Percentiles rank a stretch among this genome's conserved stretches.
These are phyloP conservation scores for Leptodactylus fuscus DNA, from an alignment of 2,113 vertebrate genomes.

Conservation along the genomic window DNA sequence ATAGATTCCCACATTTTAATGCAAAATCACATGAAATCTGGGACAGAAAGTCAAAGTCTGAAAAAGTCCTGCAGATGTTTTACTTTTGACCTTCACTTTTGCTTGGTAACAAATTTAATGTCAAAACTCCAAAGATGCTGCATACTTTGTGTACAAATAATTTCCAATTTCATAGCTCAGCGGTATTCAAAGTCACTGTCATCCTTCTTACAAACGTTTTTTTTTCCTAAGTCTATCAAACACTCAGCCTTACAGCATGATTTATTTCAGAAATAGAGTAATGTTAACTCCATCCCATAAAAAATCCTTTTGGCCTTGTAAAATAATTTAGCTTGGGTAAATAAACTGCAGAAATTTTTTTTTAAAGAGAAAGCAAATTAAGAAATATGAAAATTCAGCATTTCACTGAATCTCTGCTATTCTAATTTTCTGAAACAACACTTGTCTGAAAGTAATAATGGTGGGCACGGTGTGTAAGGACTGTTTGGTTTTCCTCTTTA, in stretches of 20 bases:
- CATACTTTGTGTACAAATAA: conserved; percentile 60
- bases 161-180: conserved; percentile 61
- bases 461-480: no score
- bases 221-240: conserved; percentile 44
- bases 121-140: conserved; percentile 46
- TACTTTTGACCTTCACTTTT: conserved; percentile 52
- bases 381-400: no score
- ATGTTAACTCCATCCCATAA: conserved; percentile 38
- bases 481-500: no score
- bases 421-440: no score
- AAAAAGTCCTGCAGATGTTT: conserved; percentile 9
- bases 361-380: no score
- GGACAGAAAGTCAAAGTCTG: not conserved
- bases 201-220: conserved; percentile 53
- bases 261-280: conserved; percentile 47
- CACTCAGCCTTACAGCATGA: conserved; percentile 37
- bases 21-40: not conserved
- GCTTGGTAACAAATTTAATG: conserved; percentile 52
- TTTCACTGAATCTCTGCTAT: no score
- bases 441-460: no score
- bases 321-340: not conserved
- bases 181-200: conserved; percentile 57
- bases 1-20: no score
- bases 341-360: no score
- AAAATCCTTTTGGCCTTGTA: not conserved